A percentile compares a stretch with the other conserved stretches of the same genome.
Evolutionary conservation across 2,888 invertebrate genomes (phyloP).

Genomic region (Isoperla grammatica): DNA sequence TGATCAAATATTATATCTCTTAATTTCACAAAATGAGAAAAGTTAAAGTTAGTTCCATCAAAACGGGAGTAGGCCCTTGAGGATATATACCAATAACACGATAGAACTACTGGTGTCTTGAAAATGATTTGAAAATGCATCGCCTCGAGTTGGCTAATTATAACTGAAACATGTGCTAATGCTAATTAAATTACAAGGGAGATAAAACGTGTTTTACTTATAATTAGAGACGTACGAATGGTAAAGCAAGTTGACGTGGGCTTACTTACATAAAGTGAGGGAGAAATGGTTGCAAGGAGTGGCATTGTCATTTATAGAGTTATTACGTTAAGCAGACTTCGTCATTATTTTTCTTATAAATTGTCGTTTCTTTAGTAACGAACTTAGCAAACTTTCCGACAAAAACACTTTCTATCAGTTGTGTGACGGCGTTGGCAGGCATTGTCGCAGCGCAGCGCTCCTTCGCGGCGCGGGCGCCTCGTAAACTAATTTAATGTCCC

Average conservation of each 20-base stretch:
- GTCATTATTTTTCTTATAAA: conserved; percentile 16
- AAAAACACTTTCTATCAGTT: conserved; percentile 10
- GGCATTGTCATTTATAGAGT: conserved; percentile 4
- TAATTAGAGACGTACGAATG: not conserved
- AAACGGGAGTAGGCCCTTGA: no score
- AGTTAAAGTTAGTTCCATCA: no score
- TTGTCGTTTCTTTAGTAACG: conserved; percentile 9
- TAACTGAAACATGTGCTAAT: conserved; percentile 12
- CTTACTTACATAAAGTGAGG: not conserved
- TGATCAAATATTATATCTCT: no score
- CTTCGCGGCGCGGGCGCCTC: conserved; percentile 13
- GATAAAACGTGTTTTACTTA: conserved; percentile 6
- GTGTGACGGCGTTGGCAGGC: not conserved
- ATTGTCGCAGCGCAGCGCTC: conserved; percentile 1
- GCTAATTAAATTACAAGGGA: conserved; percentile 4
- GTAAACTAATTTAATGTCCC: conserved; percentile 27
- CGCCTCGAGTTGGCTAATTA: not conserved
- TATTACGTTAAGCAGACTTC: conserved; percentile 6
- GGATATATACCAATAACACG: no score
- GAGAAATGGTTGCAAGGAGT: not conserved
- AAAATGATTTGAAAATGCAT: no score
- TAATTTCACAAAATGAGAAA: no score
- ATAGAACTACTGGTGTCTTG: no score
- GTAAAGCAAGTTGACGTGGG: not conserved
- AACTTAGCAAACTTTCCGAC: conserved; percentile 4